A percentile compares a stretch with the other conserved stretches of the same genome.
Evolutionary conservation across 2,797 vertebrate genomes (phyloP).

Genomic region (Coregonus sp.): DNA sequence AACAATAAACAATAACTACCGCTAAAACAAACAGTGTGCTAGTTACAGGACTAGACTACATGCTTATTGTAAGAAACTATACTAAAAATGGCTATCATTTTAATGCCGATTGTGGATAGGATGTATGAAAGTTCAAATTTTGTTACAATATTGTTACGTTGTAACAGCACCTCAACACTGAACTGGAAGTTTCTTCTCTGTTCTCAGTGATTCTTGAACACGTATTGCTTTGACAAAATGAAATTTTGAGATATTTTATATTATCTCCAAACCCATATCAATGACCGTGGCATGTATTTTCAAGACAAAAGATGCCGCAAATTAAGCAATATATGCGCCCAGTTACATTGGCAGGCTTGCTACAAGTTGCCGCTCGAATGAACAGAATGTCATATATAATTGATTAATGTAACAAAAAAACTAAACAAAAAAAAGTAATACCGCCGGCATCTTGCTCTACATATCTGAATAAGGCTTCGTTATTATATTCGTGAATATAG

Average conservation of each 20-base stretch:
- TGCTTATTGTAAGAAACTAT: background rate
- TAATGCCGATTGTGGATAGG: background rate
- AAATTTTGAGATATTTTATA: background rate
- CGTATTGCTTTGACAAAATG: background rate
- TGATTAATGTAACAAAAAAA: slow-evolving; percentile 22
- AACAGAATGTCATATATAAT: slow-evolving; percentile 51
- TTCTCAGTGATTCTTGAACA: background rate
- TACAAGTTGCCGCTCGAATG: slow-evolving; percentile 47
- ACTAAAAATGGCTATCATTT: background rate
- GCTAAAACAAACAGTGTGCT: background rate
- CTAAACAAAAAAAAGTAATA: background rate
- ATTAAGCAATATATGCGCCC: slow-evolving; percentile 25
- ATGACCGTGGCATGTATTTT: background rate
- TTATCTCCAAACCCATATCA: background rate
- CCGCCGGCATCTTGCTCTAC: slow-evolving; percentile 18
- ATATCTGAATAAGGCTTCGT: background rate
- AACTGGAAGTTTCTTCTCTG: background rate
- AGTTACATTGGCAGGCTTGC: slow-evolving; percentile 9
- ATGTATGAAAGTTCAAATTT: background rate
- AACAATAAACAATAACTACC: background rate
- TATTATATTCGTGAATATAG: slow-evolving; percentile 21
- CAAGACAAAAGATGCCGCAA: slow-evolving; percentile 21
- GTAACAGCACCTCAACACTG: background rate
- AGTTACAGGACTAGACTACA: background rate
- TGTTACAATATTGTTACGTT: background rate